phyloP scores from a whole-genome alignment of 1,140 invertebrate genomes.

The Drosophila albomicans region DNA sequence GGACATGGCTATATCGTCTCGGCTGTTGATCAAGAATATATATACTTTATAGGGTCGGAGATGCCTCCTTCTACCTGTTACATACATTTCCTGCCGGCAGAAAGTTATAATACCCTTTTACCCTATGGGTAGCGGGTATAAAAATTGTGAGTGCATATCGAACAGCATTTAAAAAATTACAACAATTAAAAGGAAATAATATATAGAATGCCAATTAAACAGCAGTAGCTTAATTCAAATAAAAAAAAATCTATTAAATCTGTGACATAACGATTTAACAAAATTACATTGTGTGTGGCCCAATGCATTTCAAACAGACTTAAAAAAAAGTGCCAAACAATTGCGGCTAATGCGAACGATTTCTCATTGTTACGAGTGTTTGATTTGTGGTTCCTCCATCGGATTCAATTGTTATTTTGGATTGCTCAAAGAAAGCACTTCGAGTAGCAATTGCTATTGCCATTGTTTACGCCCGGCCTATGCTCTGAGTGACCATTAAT shows the following conservation, averaged over 20 bases:
- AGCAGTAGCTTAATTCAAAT: not conserved
- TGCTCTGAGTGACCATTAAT: conserved; percentile 67
- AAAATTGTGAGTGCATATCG: no score
- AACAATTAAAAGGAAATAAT: no score
- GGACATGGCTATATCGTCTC: no score
- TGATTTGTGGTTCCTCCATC: conserved; percentile 70
- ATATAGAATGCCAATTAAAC: no score
- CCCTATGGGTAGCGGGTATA: no score
- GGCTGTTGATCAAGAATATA: no score
- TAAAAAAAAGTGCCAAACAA: conserved; percentile 64
- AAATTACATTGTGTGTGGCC: conserved; percentile 55
- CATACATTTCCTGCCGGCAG: no score
- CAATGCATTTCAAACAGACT: conserved; percentile 32
- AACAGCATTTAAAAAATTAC: no score
- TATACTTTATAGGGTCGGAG: no score
- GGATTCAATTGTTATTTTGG: conserved; percentile 63
- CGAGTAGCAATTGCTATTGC: conserved; percentile 44
- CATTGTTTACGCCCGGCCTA: conserved; percentile 57
- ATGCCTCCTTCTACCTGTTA: no score
- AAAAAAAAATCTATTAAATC: not conserved
- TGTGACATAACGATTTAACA: no score
- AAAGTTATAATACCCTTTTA: no score
- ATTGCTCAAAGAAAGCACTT: conserved; percentile 58
- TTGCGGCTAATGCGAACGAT: conserved; percentile 72
- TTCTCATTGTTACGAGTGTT: conserved; percentile 70